Evolutionary conservation across 1,140 invertebrate species (phyloP).

Genomic region (Trachymyrmex cornetzi): DNA sequence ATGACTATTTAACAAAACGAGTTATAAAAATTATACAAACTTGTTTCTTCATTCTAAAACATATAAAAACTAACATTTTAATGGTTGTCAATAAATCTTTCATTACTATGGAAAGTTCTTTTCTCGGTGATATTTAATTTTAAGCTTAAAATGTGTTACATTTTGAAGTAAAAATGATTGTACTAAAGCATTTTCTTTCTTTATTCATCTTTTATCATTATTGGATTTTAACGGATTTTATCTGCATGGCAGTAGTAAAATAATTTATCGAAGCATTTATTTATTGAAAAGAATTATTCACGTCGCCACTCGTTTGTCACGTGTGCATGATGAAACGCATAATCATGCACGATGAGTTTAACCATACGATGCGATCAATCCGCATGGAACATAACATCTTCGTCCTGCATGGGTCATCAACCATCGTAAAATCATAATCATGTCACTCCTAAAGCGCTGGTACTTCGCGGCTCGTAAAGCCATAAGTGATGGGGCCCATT

Average conservation of each 20-base stretch:
- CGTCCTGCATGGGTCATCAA: slow-evolving; percentile 55
- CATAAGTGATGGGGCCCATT: slow-evolving; percentile 80
- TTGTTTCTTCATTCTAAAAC: neutral
- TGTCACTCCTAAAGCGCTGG: slow-evolving; percentile 74
- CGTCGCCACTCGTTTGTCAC: neutral
- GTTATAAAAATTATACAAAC: neutral
- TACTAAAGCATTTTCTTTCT: neutral
- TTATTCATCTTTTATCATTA: neutral
- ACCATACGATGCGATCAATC: slow-evolving; percentile 13
- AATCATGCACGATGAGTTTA: slow-evolving; percentile 20
- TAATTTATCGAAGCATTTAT: slow-evolving; percentile 24
- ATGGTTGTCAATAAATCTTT: slow-evolving; percentile 10
- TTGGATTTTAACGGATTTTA: no score
- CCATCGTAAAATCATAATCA: slow-evolving; percentile 78
- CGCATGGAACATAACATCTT: slow-evolving; percentile 68
- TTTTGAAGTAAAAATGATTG: neutral
- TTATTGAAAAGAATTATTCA: slow-evolving; percentile 40
- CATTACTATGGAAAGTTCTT: neutral
- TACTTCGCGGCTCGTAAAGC: slow-evolving; percentile 82
- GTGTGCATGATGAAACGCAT: slow-evolving; percentile 28
- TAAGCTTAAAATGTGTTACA: neutral
- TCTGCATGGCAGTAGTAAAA: neutral
- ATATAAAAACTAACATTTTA: neutral
- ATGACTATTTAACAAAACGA: slow-evolving; percentile 6
- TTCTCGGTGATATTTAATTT: neutral